A percentile compares a stretch with the other conserved stretches of the same genome.
Conservation (phyloP, 2,113 vertebrate genomes). For the Alouatta palliata region DNA sequence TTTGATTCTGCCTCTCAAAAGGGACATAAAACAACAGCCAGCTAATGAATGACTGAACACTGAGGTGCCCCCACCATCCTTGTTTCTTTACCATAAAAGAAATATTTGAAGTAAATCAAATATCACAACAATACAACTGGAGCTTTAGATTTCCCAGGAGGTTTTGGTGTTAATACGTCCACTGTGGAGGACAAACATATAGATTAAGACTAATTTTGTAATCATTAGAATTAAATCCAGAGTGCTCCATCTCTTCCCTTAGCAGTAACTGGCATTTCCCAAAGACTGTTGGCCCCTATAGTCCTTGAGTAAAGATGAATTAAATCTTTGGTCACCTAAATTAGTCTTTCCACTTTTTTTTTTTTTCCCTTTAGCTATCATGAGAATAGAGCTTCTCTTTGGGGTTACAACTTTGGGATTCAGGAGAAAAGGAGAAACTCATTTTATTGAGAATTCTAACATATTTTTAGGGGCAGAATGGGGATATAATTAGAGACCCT, state of each 20-base stretch:
- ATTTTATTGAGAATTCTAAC: not conserved
- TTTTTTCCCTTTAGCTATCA: not conserved
- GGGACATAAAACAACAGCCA: not conserved
- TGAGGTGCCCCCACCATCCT: not conserved
- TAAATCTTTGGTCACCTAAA: not conserved
- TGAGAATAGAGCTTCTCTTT: not conserved
- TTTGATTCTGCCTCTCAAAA: not conserved
- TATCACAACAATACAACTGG: not conserved
- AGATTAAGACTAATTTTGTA: conserved; percentile 1
- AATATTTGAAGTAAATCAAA: not conserved
- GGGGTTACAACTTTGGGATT: conserved; percentile 3
- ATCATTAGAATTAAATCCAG: not conserved
- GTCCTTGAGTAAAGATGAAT: not conserved
- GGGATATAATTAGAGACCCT: not conserved
- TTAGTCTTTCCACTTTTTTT: not conserved
- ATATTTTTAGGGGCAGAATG: not conserved
- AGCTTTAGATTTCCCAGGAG: conserved; percentile 31
- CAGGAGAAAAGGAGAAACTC: not conserved
- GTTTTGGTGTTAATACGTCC: not conserved
- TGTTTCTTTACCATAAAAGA: not conserved
- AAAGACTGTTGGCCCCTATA: not conserved
- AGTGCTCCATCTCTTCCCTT: not conserved
- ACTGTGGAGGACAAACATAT: not conserved
- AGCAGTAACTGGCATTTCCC: not conserved
- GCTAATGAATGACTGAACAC: not conserved